Base-by-base conservation (phyloP, 2,797 vertebrate species). In the Microtus obscurus region DNA sequence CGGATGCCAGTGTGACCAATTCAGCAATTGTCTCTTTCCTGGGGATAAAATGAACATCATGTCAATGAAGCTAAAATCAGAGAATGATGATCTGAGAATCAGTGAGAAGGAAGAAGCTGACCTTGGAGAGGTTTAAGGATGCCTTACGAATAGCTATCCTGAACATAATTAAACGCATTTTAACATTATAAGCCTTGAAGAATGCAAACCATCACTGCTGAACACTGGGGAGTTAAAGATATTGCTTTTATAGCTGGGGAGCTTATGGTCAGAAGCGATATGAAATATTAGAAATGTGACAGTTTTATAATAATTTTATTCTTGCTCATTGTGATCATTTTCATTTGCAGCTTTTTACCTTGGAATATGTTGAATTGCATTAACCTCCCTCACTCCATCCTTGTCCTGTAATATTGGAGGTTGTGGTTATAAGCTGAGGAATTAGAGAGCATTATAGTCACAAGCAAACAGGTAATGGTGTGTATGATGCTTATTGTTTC, bases 231-330 rank as follows among this genome's bases (percentile, higher is more conserved):
- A 98, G 96, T 95, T 93, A 97, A 98, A 98, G 97, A 98, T 98
- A 98, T n/a, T 98, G 97, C 98, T 98, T 98, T 98, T 98, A 98
- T 97, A 98, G 97, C 97, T 98, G 95, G 95, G 83, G 97, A 98
- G 97, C 98, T 98, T 98, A 98, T 98, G 98, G 98, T 98, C 98
- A 98, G 97, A 98, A 98, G 97, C 95, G 97, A 98, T 98, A 97
- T 98, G 98, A 98, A 98, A 98, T 98, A 98, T 98, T 98, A 98
- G 98, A 98, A 98, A 98, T 98, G 97, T 98, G 98, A 98, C 97
- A 98, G 97, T 97, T 98, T 98, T 98, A 98, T 98, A 98, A 98
- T 98, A 98, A 98, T 98, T 98, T 98, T 98, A 97, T 98, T 97
- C 95, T 98, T 94, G 88, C 97, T 97, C 95, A 97, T 97, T 98